Conservation (phyloP, 2,797 vertebrate genomes). For the Fundulus diaphanus region DNA sequence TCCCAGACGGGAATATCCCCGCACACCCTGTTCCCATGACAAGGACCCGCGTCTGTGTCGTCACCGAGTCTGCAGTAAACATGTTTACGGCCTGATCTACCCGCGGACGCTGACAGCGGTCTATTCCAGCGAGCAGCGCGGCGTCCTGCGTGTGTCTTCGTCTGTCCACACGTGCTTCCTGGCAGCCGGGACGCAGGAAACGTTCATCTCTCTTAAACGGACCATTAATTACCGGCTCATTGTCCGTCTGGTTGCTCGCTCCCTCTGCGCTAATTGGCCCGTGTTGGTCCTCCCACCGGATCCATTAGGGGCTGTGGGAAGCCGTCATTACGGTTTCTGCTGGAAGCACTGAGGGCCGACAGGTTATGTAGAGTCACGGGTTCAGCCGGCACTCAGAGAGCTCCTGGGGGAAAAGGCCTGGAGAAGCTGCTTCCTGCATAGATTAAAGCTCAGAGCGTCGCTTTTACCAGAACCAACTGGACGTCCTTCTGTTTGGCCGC, state of each 20-base stretch:
- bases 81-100: slow-evolving; percentile 45
- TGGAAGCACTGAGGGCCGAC: slow-evolving; percentile 24
- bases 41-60: background rate
- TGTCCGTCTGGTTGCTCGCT: background rate
- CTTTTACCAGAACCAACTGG: too few species aligned
- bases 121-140: slow-evolving; percentile 33
- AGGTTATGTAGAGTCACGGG: slow-evolving; percentile 39
- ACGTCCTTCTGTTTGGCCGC: background rate
- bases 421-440: slow-evolving; percentile 47
- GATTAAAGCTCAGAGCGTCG: slow-evolving; percentile 10
- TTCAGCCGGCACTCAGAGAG: background rate
- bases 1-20: slow-evolving; percentile 8
- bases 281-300: slow-evolving; percentile 22
- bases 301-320: slow-evolving; percentile 25
- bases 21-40: slow-evolving; percentile 1
- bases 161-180: slow-evolving; percentile 38
- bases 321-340: slow-evolving; percentile 30
- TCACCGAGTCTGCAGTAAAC: slow-evolving; percentile 26
- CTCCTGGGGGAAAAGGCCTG: background rate
- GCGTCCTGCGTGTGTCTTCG: slow-evolving; percentile 40
- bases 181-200: background rate
- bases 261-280: slow-evolving; percentile 12
- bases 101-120: background rate
- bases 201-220: slow-evolving; percentile 26
- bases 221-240: slow-evolving; percentile 8